These are phyloP conservation scores for Galago senegalensis DNA, from an alignment of 2,797 vertebrate genomes.

Conservation along the genomic window DNA sequence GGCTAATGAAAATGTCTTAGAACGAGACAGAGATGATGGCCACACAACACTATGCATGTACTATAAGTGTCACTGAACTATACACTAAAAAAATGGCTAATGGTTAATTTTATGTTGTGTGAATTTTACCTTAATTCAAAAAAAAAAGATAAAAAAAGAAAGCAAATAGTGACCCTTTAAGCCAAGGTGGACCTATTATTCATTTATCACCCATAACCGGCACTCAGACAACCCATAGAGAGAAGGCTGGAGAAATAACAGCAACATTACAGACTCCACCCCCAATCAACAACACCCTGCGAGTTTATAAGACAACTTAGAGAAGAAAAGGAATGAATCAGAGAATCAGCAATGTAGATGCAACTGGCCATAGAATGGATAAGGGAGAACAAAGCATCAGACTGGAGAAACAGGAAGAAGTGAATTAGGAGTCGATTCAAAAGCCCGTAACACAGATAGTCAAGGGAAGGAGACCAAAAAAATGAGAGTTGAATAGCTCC, in stretches of 20 bases:
- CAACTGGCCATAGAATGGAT: neutral
- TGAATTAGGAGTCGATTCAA: neutral
- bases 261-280: neutral
- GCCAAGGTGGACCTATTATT: neutral
- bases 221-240: neutral
- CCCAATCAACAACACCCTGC: neutral
- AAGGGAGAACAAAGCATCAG: neutral
- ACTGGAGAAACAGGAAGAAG: neutral
- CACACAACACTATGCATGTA: too few relatives aligned
- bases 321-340: neutral
- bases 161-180: neutral
- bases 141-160: slow-evolving; percentile 9
- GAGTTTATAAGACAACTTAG: neutral
- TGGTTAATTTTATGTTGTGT: neutral
- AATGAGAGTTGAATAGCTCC: neutral
- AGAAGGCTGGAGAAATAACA: neutral
- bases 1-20: neutral
- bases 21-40: neutral
- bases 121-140: slow-evolving; percentile 16
- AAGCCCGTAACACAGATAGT: neutral
- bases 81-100: neutral
- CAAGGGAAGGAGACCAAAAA: neutral
- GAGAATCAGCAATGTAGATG: neutral
- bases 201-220: neutral
- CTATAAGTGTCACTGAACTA: neutral